Conservation (phyloP, 1,140 invertebrate species). For the Pachyrhynchus sulphureomaculatus region DNA sequence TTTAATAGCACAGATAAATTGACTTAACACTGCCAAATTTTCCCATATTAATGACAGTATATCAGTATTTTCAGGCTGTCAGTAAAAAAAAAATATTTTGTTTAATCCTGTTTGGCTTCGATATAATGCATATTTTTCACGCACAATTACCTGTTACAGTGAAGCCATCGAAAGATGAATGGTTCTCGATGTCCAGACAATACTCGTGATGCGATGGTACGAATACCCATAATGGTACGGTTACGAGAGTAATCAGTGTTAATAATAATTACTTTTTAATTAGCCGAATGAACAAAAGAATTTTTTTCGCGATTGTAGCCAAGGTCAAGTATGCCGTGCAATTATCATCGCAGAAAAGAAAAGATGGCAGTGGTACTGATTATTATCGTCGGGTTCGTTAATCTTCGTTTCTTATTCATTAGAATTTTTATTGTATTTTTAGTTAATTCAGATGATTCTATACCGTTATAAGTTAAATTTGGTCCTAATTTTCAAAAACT, state of each 20-base stretch:
- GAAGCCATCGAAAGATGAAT: slow-evolving; percentile 11
- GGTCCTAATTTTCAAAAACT: too few relatives aligned
- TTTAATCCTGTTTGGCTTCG: background rate
- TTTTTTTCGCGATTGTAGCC: slow-evolving; percentile 3
- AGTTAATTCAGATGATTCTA: too few relatives aligned
- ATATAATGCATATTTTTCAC: slow-evolving; percentile 12
- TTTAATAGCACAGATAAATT: too few relatives aligned
- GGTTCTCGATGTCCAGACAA: slow-evolving; percentile 17
- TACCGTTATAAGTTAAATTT: too few relatives aligned
- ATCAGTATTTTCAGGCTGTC: too few relatives aligned
- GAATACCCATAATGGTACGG: slow-evolving; percentile 18
- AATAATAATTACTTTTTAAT: slow-evolving; percentile 21
- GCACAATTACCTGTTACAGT: slow-evolving; percentile 1
- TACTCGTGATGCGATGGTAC: slow-evolving; percentile 13
- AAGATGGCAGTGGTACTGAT: too few relatives aligned
- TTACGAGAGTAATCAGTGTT: slow-evolving; percentile 2
- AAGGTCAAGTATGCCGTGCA: slow-evolving; percentile 9
- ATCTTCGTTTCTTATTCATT: too few relatives aligned
- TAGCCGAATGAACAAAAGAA: slow-evolving; percentile 9
- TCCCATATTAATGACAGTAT: too few relatives aligned
- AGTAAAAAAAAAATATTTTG: too few relatives aligned
- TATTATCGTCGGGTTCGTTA: too few relatives aligned
- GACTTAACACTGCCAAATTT: too few relatives aligned
- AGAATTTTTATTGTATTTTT: too few relatives aligned
- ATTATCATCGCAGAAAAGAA: slow-evolving; percentile 2